Evolutionary conservation across 2,888 invertebrate genomes (phyloP), one percentile per base, ranked within the genome.

Genomic region (Eurois occulta): DNA sequence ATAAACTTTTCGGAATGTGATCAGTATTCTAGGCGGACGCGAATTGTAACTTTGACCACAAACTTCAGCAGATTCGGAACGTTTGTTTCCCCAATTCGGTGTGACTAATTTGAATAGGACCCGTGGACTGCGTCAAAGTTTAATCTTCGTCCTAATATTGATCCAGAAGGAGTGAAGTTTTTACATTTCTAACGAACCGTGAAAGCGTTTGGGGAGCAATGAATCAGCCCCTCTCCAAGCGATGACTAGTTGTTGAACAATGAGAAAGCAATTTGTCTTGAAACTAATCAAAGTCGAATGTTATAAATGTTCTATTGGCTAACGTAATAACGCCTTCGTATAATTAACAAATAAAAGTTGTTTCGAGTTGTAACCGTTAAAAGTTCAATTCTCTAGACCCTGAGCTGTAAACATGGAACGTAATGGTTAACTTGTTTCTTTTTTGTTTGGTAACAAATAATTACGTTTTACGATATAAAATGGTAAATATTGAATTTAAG

Each of bases 141-240:
- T 92, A 94, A 94, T 93, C 92, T 91, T 88, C 90, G 89, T 91
- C 86, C 78, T 90, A 93, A 93, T 94, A 95, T 94, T 94, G 95
- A 93, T 94, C 93, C 90, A 88, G 89, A 87, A 91, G 91, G 92
- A 93, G 90, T 90, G 86, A 93, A 93, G 92, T 94, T 95, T 94
- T 94, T 93, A 92, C 93, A 93, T 93, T 92, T 91, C 92, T 94
- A 95, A 95, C 94, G 94, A 94, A 94, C 92, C 94, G 88, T 93
- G 91, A 90, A 91, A 89, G 87, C 86, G 86, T 87, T 87, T 89
- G 91, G 91, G 89, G 90, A 90, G 89, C 91, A 92, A 93, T 93
- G 92, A 93, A 91, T 90, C 90, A 87, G 80, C 83, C 72, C 84
- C 77, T 46, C 81, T 81, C 81, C 85, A 79, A 85, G 87, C 85